Evolutionary conservation across 2,113 vertebrate species (phyloP), one percentile per base, ranked within the genome.

Genomic region (Sinocyclocheilus anophthalmus): DNA sequence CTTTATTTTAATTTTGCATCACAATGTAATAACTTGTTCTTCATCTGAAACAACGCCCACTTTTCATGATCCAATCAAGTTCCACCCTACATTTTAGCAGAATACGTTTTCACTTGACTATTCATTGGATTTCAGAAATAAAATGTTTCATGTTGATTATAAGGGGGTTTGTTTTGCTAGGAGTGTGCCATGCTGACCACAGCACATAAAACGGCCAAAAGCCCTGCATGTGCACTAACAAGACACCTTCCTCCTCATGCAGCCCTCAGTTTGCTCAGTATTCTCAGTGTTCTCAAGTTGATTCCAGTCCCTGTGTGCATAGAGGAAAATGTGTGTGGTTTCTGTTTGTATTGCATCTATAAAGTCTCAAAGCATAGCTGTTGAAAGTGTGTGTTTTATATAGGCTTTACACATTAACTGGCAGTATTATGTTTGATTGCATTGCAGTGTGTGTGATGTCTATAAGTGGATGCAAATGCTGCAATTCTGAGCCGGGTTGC

Each of bases 381-480:
- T 45, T 45, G 9, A 45, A 45, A 45, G 42, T 39, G 39, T 48
- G 45, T 53, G 50, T 53, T 53, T 53, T 22, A 22, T 22, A 72
- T 39, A 22, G 33, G 10, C 30, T 70, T 61, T 61, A 24, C 61
- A 63, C 4, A 26, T 67, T 73, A 45, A 73, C 37, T 33, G 33
- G 8, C 16, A 33, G 76, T 10, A 57, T 48, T 8, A n/a, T 0
- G 55, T 65, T 42, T 42, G 26, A 42, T 67, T 75, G 72, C 39
- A 30, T 67, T 76, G 73, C 50, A 16, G 50, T 73, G n/a, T 26
- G 39, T 85, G 83, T 85, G 22, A 37, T 57, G 26, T 33, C 63
- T 50, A 81, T 81, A 45, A 87, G 70, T 18, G 45, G 13, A 86
- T n/a, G 30, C 45, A 53, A 18, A 42, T 22, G 18, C 55, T 22